A percentile compares a stretch with the other conserved stretches of the same genome.
phyloP scores from a whole-genome alignment of 2,888 invertebrate species.

The Trachelus tabidus region DNA sequence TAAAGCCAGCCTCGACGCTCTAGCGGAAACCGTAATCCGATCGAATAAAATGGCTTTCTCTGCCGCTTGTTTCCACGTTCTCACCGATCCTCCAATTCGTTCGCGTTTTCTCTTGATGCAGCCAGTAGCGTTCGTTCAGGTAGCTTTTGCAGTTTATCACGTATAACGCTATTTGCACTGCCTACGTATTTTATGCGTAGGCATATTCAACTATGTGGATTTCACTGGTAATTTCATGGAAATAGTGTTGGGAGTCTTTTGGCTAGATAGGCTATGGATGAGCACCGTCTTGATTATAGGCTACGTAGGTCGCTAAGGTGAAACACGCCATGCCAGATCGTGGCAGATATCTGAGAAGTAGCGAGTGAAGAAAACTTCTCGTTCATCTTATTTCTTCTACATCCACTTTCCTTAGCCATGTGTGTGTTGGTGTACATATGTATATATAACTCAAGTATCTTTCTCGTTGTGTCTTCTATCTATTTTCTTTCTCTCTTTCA shows the following conservation, averaged over 20 bases:
- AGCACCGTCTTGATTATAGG: background rate
- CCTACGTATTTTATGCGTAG: background rate
- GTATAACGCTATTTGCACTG: background rate
- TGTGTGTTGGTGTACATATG: background rate
- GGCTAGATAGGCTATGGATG: background rate
- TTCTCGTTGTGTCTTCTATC: constrained; percentile 12
- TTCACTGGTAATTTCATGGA: background rate
- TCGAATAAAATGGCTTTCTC: background rate
- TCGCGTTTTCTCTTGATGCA: background rate
- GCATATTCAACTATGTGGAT: background rate
- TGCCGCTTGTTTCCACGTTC: background rate
- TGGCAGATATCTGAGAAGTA: constrained; percentile 11
- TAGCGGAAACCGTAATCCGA: background rate
- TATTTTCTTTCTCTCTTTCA: constrained; percentile 15
- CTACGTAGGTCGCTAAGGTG: constrained; percentile 20
- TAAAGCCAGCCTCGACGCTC: background rate
- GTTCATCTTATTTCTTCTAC: background rate
- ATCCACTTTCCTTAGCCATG: background rate
- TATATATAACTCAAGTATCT: background rate
- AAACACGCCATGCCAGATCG: constrained; percentile 10
- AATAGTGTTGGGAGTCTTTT: background rate
- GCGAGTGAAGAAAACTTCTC: constrained; percentile 18
- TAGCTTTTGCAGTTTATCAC: background rate
- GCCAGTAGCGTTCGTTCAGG: background rate
- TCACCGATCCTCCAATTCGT: background rate